Evolutionary conservation across 2,113 vertebrate species (phyloP), one percentile per base, ranked within the genome.

Genomic region (Notothenia coriiceps): DNA sequence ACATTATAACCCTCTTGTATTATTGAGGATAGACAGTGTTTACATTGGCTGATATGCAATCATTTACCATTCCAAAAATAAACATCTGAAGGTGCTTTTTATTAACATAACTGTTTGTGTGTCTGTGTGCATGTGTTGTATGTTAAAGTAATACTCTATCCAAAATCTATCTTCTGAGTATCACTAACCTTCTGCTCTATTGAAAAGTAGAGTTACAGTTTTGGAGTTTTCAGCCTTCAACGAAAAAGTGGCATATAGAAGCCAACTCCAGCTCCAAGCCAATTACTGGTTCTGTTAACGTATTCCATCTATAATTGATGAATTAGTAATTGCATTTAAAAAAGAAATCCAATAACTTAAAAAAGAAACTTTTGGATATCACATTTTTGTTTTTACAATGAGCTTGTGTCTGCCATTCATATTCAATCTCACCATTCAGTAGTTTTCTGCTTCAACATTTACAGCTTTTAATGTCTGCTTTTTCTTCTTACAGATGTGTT

Each of bases 41-140:
- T 74, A 60, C 46, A 79, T 65, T 52, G 69, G 70, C 70, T 88
- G 86, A 87, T 86, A 80, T 87, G 84, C 75, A 83, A 75, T 20
- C 77, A 68, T 56, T 63, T 22, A 69, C 33, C 54, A 70, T 84
- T 88, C 52, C 76, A 77, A 84, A 74, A 80, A 81, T 72, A 82
- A 88, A 89, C 60, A 77, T 79, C 52, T 80, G 29, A 75, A 75
- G 75, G 80, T 70, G 78, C 72, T 71, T 77, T 49, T 44, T 80
- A 47, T 74, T 64, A 63, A 51, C 20, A 70, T 33, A 52, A 63
- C 6, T 57, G 51, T 51, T 20, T 75, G 4, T 70, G 22, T 77
- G 4, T 69, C 5, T 71, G 54, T 83, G 25, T 71, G 59, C 33
- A 17, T 70, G 64, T 74, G 52, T 71, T 57, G 47, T 15, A 15